Conservation (phyloP, 2,888 invertebrate species). For the Sarcophaga subvicina region DNA sequence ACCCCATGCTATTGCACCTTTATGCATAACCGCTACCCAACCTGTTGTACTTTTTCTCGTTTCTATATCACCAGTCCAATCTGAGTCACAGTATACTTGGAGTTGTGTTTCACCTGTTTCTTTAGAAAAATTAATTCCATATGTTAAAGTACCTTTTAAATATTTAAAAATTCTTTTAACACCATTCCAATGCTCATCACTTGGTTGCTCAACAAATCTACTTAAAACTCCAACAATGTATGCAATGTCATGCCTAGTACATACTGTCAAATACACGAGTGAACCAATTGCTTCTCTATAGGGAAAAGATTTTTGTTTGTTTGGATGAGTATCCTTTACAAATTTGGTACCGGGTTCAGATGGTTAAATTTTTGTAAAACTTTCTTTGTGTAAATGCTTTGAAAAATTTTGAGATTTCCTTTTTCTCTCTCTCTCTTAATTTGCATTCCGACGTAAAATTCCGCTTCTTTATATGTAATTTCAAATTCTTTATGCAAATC, state of each 20-base stretch:
- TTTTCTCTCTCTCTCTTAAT: conserved; percentile 24
- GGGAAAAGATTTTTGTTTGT: conserved; percentile 28
- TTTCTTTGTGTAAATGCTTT: conserved; percentile 51
- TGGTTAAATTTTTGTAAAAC: conserved; percentile 32
- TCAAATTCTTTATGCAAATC: conserved; percentile 39
- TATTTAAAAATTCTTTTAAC: conserved; percentile 56
- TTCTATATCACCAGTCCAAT: conserved; percentile 26
- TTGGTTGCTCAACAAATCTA: conserved; percentile 55
- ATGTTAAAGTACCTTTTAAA: conserved; percentile 23
- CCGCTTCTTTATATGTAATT: conserved; percentile 58
- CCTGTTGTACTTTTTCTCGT: conserved; percentile 37
- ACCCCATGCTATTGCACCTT: conserved; percentile 27
- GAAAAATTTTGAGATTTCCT: conserved; percentile 40
- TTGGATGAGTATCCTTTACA: conserved; percentile 40
- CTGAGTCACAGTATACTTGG: conserved; percentile 69
- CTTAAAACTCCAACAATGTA: conserved; percentile 48
- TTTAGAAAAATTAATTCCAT: not conserved
- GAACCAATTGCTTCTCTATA: conserved; percentile 58
- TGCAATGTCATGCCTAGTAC: conserved; percentile 60
- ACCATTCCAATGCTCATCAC: conserved; percentile 57
- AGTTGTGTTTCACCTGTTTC: conserved; percentile 81
- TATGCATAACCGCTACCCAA: conserved; percentile 30
- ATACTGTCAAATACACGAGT: conserved; percentile 54
- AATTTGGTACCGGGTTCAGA: not conserved
- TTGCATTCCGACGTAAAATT: conserved; percentile 51